Evolutionary conservation across 2,113 vertebrate genomes (phyloP).

Genomic region (Lanius collurio): DNA sequence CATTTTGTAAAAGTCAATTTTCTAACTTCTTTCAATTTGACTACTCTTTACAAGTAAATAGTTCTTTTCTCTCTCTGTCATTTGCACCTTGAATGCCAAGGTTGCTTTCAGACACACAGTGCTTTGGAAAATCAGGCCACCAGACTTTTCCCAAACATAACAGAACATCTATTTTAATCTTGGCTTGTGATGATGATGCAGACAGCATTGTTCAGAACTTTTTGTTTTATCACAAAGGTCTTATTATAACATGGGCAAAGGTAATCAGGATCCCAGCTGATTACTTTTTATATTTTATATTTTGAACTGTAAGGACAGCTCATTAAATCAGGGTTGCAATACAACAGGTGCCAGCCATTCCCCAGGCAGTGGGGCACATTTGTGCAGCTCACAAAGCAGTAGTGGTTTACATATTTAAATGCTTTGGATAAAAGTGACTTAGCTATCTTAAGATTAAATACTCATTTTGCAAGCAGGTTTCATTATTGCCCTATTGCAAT

Average conservation of each 20-base stretch:
- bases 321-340: background rate
- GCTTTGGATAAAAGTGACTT: background rate
- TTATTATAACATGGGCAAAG: background rate
- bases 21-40: background rate
- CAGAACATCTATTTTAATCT: background rate
- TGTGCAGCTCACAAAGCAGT: background rate
- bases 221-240: background rate
- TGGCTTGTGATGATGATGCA: background rate
- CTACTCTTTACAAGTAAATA: background rate
- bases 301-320: background rate
- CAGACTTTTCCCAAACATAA: background rate
- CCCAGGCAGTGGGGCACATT: background rate
- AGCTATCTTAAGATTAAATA: background rate
- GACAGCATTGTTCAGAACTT: background rate
- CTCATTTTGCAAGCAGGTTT: background rate
- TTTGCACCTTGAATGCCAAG: background rate
- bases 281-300: background rate
- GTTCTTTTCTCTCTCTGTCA: background rate
- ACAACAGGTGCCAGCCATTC: background rate
- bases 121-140: background rate
- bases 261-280: conserved; percentile 2
- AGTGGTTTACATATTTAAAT: background rate
- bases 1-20: background rate
- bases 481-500: background rate
- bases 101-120: background rate